Evolutionary conservation across 2,113 vertebrate genomes (phyloP), one percentile per base, ranked within the genome.

Genomic region (Dicrurus megarhynchus): DNA sequence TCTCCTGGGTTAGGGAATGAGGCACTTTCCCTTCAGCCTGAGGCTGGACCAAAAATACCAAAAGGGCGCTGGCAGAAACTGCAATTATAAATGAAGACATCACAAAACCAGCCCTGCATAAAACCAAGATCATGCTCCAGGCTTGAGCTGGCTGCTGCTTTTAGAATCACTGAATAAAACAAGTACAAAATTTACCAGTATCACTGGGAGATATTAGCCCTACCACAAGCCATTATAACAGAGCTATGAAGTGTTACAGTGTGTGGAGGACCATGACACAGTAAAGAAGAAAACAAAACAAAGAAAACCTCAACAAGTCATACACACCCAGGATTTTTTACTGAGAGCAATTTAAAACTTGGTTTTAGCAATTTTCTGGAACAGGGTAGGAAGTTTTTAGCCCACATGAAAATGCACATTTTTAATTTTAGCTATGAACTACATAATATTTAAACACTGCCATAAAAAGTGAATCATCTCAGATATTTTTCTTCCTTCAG

Each of bases 401-500:
- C 64, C 55, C 68, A 56, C 35, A 26, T 77, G 55, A 87, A 90
- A 87, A 70, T 4, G 4, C 47, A 42, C 16, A 39, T 46, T 93
- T 94, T 95, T 44, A 49, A 64, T 70, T 90, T 77, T 82, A 73
- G 49, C 65, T 75, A 42, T 11, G 19, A 90, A 39, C 49, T 64
- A 50, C 57, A 32, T n/a, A 44, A 22, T 56, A 53, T 64, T 87
- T 80, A 83, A 88, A 88, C 16, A 42, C 24, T 81, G 85, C 74
- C 47, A 69, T 53, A 63, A 77, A 73, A 83, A 41, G 32, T 39
- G 57, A 90, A 79, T 89, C 30, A 89, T 49, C 67, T 90, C 69
- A 87, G 61, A 74, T 95, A 84, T 96, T 97, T 94, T 94, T 94
- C 73, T 89, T 96, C 56, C 88, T 96, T 79, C 4, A 16, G 53